Conservation (phyloP, 2,797 vertebrate genomes). For the Poeciliopsis turneri region DNA sequence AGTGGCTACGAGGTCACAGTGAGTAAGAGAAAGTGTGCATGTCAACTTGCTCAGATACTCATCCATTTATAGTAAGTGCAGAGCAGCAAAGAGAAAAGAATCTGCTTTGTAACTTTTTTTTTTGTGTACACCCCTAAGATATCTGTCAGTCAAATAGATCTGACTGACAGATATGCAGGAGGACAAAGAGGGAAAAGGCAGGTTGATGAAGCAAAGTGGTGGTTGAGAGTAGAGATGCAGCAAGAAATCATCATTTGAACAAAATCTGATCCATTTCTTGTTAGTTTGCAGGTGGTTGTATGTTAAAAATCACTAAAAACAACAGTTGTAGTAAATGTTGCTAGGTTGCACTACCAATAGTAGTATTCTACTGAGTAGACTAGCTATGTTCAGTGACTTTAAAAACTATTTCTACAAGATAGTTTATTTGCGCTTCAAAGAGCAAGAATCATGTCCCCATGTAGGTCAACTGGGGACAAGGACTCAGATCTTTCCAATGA, state of each 20-base stretch:
- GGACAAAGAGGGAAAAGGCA: not conserved
- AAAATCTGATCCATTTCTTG: not conserved
- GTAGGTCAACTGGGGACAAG: not conserved
- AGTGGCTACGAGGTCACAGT: constrained; percentile 56
- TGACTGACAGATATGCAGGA: constrained; percentile 27
- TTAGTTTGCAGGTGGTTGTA: too few species aligned
- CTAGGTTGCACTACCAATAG: not conserved
- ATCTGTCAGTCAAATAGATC: constrained; percentile 2
- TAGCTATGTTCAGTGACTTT: not conserved
- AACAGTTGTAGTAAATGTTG: not conserved
- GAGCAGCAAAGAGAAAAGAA: constrained; percentile 45
- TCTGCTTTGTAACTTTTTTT: constrained; percentile 53
- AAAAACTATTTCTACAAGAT: not conserved
- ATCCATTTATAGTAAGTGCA: constrained; percentile 73
- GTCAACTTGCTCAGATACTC: constrained; percentile 57
- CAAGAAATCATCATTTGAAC: not conserved
- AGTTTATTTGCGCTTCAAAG: not conserved
- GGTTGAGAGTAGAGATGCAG: not conserved
- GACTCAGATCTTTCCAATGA: not conserved
- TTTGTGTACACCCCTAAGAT: constrained; percentile 40
- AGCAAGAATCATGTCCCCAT: not conserved
- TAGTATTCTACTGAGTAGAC: not conserved
- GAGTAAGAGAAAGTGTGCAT: constrained; percentile 66
- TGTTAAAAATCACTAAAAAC: not conserved
- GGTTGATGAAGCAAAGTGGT: constrained; percentile 14